Evolutionary conservation across 2,888 invertebrate genomes (phyloP).

Genomic region (Harmothoe impar): DNA sequence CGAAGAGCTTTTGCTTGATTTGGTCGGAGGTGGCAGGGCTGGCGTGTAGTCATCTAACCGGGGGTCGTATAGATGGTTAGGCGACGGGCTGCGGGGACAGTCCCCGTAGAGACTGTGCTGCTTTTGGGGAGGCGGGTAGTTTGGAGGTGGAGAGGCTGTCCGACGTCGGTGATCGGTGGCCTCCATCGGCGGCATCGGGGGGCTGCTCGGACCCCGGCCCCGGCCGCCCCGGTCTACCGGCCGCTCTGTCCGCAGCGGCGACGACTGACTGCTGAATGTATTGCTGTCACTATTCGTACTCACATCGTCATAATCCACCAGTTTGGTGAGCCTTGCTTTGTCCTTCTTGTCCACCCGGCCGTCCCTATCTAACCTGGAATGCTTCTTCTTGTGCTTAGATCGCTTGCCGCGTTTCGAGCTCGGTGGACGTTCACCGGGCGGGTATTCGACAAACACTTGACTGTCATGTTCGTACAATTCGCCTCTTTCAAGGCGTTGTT

Average conservation of each 20-base stretch:
- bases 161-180: constrained; percentile 1
- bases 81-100: background rate
- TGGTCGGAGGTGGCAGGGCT: constrained; percentile 19
- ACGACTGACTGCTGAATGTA: constrained; percentile 51
- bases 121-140: background rate
- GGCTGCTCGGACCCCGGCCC: constrained; percentile 12
- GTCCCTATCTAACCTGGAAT: constrained; percentile 59
- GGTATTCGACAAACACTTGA: background rate
- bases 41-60: constrained; percentile 51
- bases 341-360: constrained; percentile 59
- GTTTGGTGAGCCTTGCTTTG: constrained; percentile 23
- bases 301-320: constrained; percentile 67
- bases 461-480: constrained; percentile 1
- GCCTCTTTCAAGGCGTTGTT: background rate
- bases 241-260: background rate
- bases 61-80: constrained; percentile 32
- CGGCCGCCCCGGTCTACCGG: background rate
- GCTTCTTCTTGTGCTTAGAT: constrained; percentile 64
- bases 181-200: background rate
- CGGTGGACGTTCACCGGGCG: background rate
- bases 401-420: constrained; percentile 32
- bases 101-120: constrained; percentile 2
- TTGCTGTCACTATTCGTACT: constrained; percentile 65
- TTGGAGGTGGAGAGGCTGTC: background rate
- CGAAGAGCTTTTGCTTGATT: background rate